These are phyloP conservation scores for Papilio xuthus DNA, from an alignment of 1,140 invertebrate genomes.

Conservation along the genomic window DNA sequence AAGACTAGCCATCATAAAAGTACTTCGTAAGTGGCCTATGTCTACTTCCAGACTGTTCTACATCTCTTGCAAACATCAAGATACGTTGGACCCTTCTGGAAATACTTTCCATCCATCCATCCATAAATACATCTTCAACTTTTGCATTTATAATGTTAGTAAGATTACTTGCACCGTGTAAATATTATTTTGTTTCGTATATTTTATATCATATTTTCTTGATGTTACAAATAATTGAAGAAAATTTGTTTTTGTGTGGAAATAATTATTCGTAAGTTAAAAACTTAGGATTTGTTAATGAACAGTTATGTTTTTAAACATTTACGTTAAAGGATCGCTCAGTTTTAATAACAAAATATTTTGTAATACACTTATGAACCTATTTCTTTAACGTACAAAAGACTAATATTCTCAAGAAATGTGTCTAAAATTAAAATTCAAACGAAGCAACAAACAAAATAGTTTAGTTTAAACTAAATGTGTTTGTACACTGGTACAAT, in stretches of 20 bases:
- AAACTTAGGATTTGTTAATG: too few relatives aligned
- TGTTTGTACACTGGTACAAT: slow-evolving; percentile 33
- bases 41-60: too few relatives aligned
- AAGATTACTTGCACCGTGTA: background rate
- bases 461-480: slow-evolving; percentile 20
- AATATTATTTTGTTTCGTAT: background rate
- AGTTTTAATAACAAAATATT: too few relatives aligned
- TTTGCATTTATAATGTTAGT: too few relatives aligned
- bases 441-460: slow-evolving; percentile 23
- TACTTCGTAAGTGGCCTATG: too few relatives aligned
- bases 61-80: too few relatives aligned
- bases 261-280: background rate
- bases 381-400: background rate
- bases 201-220: too few relatives aligned
- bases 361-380: background rate
- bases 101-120: too few relatives aligned
- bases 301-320: too few relatives aligned
- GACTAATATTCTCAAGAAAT: slow-evolving; percentile 8
- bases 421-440: background rate
- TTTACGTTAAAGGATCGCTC: background rate
- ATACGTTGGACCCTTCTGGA: too few relatives aligned
- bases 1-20: too few relatives aligned
- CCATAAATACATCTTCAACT: too few relatives aligned
- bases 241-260: background rate
- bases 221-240: background rate